Evolutionary conservation across 2,888 invertebrate genomes (phyloP).

Genomic region (Coelopa pilipes): DNA sequence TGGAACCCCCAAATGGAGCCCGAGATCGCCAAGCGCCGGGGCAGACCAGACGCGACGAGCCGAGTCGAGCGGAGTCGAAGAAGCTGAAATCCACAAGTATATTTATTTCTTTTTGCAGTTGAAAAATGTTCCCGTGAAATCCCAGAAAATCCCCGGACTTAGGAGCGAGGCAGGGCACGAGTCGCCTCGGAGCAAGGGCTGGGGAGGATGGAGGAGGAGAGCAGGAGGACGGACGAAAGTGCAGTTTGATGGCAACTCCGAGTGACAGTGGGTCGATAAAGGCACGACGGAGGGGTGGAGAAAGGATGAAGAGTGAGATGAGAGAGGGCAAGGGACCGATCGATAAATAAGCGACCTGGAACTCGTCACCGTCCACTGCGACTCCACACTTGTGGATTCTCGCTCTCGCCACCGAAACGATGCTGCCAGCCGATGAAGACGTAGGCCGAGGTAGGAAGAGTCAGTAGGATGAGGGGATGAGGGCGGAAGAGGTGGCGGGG

Average conservation of each 20-base stretch:
- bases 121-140: neutral
- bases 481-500: neutral
- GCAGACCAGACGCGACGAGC: neutral
- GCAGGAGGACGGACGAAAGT: neutral
- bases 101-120: neutral
- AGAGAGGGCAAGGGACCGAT: neutral
- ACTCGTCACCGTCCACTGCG: neutral
- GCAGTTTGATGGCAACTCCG: constrained; percentile 3
- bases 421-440: neutral
- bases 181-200: neutral
- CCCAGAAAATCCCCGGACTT: neutral
- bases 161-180: constrained; percentile 10
- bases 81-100: neutral
- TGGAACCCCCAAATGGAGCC: neutral
- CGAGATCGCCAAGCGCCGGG: neutral
- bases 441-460: no score
- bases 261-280: constrained; percentile 16
- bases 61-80: no score
- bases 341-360: constrained; percentile 28
- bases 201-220: no score
- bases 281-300: neutral
- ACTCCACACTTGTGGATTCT: constrained; percentile 1
- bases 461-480: neutral
- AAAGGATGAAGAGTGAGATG: neutral
- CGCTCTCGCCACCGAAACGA: neutral